Evolutionary conservation across 2,113 vertebrate genomes (phyloP).

Genomic region (Pomatostomus ruficeps): DNA sequence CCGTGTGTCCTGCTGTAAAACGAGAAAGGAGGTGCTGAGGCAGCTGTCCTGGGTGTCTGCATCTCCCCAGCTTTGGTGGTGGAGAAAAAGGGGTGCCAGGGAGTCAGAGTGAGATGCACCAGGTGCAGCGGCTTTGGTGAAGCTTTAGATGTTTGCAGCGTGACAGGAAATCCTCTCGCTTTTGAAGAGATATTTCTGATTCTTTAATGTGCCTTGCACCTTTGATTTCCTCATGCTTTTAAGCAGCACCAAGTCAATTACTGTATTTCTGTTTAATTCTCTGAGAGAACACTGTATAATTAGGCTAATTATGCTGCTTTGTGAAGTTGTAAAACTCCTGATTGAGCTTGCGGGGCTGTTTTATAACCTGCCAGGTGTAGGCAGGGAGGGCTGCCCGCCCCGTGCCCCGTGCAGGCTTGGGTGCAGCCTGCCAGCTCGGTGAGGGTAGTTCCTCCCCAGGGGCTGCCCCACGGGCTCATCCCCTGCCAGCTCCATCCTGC

Average conservation of each 20-base stretch:
- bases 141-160: constrained; percentile 27
- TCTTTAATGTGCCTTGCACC: constrained; percentile 31
- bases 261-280: constrained; percentile 48
- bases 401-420: background rate
- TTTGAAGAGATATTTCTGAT: constrained; percentile 54
- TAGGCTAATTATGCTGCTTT: constrained; percentile 55
- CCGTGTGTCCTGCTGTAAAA: background rate
- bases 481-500: background rate
- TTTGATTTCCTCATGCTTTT: constrained; percentile 51
- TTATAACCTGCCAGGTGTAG: constrained; percentile 42
- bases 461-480: background rate
- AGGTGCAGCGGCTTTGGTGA: constrained; percentile 11
- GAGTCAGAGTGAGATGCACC: background rate
- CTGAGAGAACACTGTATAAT: constrained; percentile 38
- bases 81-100: background rate
- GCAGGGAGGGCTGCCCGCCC: constrained; percentile 8
- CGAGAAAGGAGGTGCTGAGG: background rate
- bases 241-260: constrained; percentile 26
- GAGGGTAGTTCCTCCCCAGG: background rate
- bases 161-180: constrained; percentile 58
- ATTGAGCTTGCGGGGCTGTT: constrained; percentile 42
- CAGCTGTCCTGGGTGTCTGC: background rate
- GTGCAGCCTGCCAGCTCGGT: background rate
- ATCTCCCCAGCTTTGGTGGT: background rate
- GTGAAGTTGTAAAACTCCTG: constrained; percentile 55